Evolutionary conservation across 2,113 vertebrate genomes (phyloP), one percentile per base, ranked within the genome.

Genomic region (Pterocles gutturalis): DNA sequence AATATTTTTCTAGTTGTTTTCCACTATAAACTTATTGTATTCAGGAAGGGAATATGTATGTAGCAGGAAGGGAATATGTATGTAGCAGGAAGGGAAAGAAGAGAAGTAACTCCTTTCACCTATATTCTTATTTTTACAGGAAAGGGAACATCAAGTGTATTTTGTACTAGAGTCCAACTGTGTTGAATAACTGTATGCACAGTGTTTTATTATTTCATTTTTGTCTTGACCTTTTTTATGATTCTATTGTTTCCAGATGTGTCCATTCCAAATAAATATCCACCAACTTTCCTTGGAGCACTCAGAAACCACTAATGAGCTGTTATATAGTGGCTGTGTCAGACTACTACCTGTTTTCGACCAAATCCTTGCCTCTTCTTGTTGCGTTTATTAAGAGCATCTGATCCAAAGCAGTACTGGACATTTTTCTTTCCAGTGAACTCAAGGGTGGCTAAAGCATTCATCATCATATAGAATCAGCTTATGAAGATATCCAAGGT

Each of bases 281-380:
- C 70, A 78, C 55, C 36, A 81, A 28, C 77, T 95, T 83, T 78
- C 43, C 45, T 96, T 87, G 70, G 69, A 87, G 46, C 45, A 67
- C 60, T 71, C 53, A 89, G 69, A 93, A 96, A 67, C 70, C 57
- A 76, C 70, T 84, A 87, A 89, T 84, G 91, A 89, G 34, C 62
- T 94, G 61, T 45, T 67, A 71, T 43, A 83, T 65, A 82, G 61
- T 73, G 85, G 78, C 75, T 84, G 33, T 71, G 49, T 94, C 70
- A 87, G 61, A 41, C 73, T 91, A 89, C 78, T 91, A 82, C 87
- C 78, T 91, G 83, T 83, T 92, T 92, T 76, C 33, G 67, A 91
- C 48, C 36, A 64, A 65, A 87, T 61, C 91, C 41, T 71, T 2
- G 0, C 14, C 24, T 65, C 36, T 72, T 94, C 58, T 75, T 83